Base-by-base conservation (phyloP, 2,797 vertebrate species). In the Thripadectes ignobilis region DNA sequence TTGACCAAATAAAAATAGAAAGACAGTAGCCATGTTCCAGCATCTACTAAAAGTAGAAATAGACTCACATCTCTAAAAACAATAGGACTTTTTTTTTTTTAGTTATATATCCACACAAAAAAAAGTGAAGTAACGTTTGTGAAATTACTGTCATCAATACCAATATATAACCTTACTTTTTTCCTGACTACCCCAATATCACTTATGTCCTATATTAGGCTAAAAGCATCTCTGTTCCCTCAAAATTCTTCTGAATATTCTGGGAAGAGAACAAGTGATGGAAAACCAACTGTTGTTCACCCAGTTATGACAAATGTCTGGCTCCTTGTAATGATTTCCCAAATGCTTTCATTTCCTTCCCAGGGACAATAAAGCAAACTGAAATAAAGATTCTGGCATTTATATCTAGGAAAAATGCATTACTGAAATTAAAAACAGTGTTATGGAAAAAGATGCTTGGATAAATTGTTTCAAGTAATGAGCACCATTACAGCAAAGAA, bases 381-480 rank as follows among this genome's bases (percentile, higher is more conserved):
- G 3, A 67, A 87, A 89, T 66, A 82, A 76, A 57, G 39, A 61
- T 48, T 73, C 73, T 85, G 76, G 3, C 72, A 83, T 73, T 89
- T n/a, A 67, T 59, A 67, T 74, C 49, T 49, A 76, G 32, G 17
- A 32, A 83, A 27, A 92, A 84, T 52, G 54, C 57, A 88, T 89
- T 89, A 67, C 14, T 89, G 72, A 92, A 91, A 95, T 95, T 83
- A 93, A 91, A 85, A 95, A 38, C 22, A 46, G 12, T 46, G 30
- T 49, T 80, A 72, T 10, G 27, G 72, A 81, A 91, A 80, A 83
- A 75, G 17, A 68, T 88, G 57, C 48, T 88, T 3, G 5, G 34
- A 85, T 89, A 85, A 92, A 52, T 67, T 83, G 7, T 92, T 93
- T 89, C 61, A 94, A 92, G 48, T 88, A 91, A 94, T 88, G 57